Evolutionary conservation across 2,113 vertebrate species (phyloP), one percentile per base, ranked within the genome.

Genomic region (Sphyrna mokarran): DNA sequence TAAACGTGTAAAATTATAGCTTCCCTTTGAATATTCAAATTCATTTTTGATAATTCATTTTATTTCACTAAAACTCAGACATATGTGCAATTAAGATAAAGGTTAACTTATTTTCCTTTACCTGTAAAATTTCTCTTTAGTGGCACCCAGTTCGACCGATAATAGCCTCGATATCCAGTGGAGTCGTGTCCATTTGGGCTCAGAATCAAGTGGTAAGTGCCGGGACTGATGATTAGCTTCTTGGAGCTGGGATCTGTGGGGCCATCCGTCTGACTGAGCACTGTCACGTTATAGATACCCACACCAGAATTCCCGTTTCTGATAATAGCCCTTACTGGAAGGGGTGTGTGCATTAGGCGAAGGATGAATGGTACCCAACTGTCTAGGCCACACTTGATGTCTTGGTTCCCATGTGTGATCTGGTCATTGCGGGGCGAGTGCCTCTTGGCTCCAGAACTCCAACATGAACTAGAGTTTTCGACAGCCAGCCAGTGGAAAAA

Each of bases 101-200:
- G 20, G n/a, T 37, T 66, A 22, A 37, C 58, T 29, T 26, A 10
- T 7, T 72, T 95, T 54, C 43, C 22, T 54, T 87, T 48, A 0
- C 48, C 14, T 95, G 43, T 43, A 29, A 43, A 37, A 14, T 2
- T 78, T 97, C 43, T 78, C 96, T 96, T 0, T 96, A 99, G 99
- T 99, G 99, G 99, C 99, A 99, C 96, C 99, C 99, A 58, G 99
- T 99, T 16, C 97, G 99, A 68, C 99, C 99, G 0, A 99, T 99
- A 96, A 99, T 99, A 33, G 99, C 99, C 85, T 99, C 99, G 69
- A 99, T 99, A 96, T 99, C 99, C 95, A 99, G 99, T 95, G 99
- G 99, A 1, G 99, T 99, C 0, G 99, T 99, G 6, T 99, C 99
- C 94, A 99, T 99, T 76, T 99, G 99, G 99, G 99, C 99, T 95